phyloP scores from a whole-genome alignment of 2,797 vertebrate genomes.

The Okamejei kenojei region DNA sequence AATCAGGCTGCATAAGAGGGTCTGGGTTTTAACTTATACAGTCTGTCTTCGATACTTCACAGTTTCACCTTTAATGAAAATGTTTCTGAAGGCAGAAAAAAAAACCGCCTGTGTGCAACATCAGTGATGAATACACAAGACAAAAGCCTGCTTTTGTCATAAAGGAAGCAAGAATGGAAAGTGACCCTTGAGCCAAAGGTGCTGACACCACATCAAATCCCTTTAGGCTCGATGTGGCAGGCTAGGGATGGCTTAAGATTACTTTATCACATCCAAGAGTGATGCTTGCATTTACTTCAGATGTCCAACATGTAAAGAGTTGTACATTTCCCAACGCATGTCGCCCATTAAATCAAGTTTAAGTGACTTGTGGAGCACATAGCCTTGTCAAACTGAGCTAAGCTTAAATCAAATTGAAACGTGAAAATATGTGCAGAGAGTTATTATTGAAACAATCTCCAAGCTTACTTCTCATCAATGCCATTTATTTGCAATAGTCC shows the following conservation, averaged over 20 bases:
- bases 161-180: conserved; percentile 81
- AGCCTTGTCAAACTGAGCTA: conserved; percentile 51
- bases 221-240: conserved; percentile 88
- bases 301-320: conserved; percentile 64
- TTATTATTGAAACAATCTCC: conserved; percentile 17
- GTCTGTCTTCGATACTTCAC: conserved; percentile 63
- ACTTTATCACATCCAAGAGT: conserved; percentile 85
- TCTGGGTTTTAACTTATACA: conserved; percentile 61
- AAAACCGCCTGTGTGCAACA: conserved; percentile 61
- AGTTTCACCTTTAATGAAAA: conserved; percentile 81
- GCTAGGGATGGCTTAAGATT: conserved; percentile 78
- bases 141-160: conserved; percentile 70
- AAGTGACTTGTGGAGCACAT: conserved; percentile 65
- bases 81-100: conserved; percentile 78
- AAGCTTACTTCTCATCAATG: conserved; percentile 33
- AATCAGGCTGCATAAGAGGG: conserved; percentile 79
- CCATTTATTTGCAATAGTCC: conserved; percentile 24
- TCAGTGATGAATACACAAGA: conserved; percentile 72
- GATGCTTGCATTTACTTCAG: conserved; percentile 70
- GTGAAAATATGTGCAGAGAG: conserved; percentile 26
- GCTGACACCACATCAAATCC: conserved; percentile 95
- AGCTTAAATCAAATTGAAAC: conserved; percentile 20
- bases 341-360: conserved; percentile 79
- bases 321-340: conserved; percentile 66
- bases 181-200: conserved; percentile 91